Base-by-base conservation (phyloP, 2,797 vertebrate species). In the Gymnothorax javanicus region DNA sequence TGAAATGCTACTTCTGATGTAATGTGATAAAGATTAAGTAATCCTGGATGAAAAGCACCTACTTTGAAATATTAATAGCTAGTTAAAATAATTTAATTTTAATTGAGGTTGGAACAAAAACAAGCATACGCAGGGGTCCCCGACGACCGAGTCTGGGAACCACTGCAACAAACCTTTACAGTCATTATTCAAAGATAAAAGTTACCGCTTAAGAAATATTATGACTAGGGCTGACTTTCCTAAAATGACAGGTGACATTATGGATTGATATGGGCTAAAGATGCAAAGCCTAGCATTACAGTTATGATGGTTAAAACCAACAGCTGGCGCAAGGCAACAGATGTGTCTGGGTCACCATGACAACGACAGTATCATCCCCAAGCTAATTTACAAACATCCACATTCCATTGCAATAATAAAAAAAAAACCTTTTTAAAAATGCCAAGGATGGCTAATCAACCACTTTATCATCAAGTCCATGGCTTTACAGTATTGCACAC, bases 341-440 rank as follows among this genome's bases (percentile, higher is more conserved):
- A 60, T 33, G 60, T 23, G 83, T 82, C 73, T 69, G 58, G 50
- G 85, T 85, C 83, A 67, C 83, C 87, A 87, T 87, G 87, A 77
- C 87, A 87, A 85, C 83, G 71, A 33, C 33, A 52, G 59, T 60
- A 77, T 60, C 85, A 7, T 86, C 25, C 12, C 33, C 33, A 43
- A 43, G 62, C 7, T 58, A 57, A 27, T 71, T 77, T 52, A 52
- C 73, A 43, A 20, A 75, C 71, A 77, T 50, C 52, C 15, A 77
- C 73, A 77, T 77, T 77, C 73, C 73, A 77, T 77, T 20, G 73
- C 73, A 13, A 43, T 50, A 20, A n/a, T n/a, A n/a, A n/a, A n/a
- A n/a, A n/a, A 77, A 33, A 50, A 77, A 52, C 13, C 33, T 25
- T 9, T 75, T 75, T 17, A 33, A 75, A 75, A 75, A 13, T 15